Percentiles rank a stretch among this genome's conserved stretches.
These are phyloP conservation scores for Laterallus jamaicensis DNA, from an alignment of 2,113 vertebrate genomes.

Conservation along the genomic window DNA sequence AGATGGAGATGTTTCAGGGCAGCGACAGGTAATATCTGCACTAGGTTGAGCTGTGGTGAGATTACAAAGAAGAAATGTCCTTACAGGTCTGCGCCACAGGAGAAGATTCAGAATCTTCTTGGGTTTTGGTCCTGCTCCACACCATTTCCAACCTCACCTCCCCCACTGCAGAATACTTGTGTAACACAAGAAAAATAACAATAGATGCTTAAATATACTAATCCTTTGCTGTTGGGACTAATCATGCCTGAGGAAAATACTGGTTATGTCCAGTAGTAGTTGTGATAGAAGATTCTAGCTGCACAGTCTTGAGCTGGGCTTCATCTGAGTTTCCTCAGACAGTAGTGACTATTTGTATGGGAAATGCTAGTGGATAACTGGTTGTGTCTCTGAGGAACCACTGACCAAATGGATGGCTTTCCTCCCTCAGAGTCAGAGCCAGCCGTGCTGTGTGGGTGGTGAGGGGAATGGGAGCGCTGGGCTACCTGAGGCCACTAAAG, in stretches of 20 bases:
- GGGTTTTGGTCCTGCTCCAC: background rate
- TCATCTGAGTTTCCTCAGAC: background rate
- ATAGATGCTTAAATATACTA: background rate
- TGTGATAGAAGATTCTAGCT: background rate
- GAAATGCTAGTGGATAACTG: background rate
- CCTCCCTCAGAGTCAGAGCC: too few relatives aligned
- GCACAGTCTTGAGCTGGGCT: background rate
- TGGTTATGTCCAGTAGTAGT: background rate
- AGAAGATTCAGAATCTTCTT: background rate
- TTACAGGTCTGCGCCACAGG: too few relatives aligned
- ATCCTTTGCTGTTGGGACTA: background rate
- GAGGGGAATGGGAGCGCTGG: background rate
- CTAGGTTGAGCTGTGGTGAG: background rate
- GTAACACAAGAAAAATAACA: background rate
- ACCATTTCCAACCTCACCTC: background rate
- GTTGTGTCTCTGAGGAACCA: accelerated
- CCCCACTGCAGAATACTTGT: too few relatives aligned
- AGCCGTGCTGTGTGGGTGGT: accelerated
- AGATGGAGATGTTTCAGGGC: background rate
- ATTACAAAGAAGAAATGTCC: background rate
- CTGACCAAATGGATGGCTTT: background rate
- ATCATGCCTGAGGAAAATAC: background rate
- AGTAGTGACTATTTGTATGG: background rate
- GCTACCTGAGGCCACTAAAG: background rate
- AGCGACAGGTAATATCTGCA: background rate